Conservation (phyloP, 2,888 invertebrate species). For the Zele albiditarsus region DNA sequence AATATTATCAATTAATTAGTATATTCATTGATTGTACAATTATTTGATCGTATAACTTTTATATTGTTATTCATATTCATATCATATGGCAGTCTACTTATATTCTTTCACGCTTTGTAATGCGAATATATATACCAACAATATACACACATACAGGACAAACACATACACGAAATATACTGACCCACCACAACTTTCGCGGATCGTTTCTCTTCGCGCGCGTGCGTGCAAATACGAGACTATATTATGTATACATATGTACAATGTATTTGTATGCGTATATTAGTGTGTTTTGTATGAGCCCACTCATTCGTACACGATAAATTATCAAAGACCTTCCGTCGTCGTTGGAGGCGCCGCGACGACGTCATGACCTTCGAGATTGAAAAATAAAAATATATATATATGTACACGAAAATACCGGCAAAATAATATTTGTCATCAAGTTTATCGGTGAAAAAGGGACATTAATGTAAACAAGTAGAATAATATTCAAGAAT, state of each 20-base stretch:
- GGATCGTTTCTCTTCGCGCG: conserved; percentile 31
- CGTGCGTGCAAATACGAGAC: neutral
- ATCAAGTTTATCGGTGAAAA: neutral
- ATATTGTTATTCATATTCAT: neutral
- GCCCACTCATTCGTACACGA: conserved; percentile 38
- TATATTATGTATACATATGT: neutral
- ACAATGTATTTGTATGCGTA: neutral
- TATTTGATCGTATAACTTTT: neutral
- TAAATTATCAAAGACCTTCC: conserved; percentile 41
- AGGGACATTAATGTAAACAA: too few relatives aligned
- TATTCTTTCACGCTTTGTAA: neutral
- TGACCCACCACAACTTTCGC: conserved; percentile 42
- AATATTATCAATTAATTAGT: neutral
- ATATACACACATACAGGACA: too few relatives aligned
- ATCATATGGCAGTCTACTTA: neutral
- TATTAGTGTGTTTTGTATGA: conserved; percentile 20
- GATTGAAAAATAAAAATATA: conserved; percentile 1
- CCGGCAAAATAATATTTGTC: neutral
- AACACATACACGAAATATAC: conserved; percentile 16
- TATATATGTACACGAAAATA: neutral
- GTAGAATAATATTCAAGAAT: too few relatives aligned
- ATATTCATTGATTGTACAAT: neutral
- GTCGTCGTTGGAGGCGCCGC: neutral
- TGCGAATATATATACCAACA: conserved; percentile 1
- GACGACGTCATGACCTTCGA: conserved; percentile 22